phyloP scores from a whole-genome alignment of 2,113 vertebrate species.

The Brachyistius frenatus region DNA sequence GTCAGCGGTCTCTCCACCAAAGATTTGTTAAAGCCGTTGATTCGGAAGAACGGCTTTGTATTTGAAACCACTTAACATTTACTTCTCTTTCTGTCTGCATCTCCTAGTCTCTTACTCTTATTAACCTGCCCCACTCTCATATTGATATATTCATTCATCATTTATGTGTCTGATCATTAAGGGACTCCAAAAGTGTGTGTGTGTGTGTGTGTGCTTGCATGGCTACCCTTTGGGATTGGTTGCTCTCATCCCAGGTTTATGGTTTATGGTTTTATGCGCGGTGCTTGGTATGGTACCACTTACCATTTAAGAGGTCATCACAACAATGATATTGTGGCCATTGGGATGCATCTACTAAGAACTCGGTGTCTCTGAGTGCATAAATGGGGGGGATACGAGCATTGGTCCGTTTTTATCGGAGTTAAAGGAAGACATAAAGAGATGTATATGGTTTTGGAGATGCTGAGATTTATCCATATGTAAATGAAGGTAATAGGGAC shows the following conservation, averaged over 20 bases:
- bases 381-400: slow-evolving; percentile 46
- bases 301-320: slow-evolving; percentile 79
- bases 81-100: slow-evolving; percentile 49
- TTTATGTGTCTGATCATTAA: slow-evolving; percentile 80
- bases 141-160: slow-evolving; percentile 81
- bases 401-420: slow-evolving; percentile 46
- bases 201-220: slow-evolving; percentile 31
- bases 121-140: slow-evolving; percentile 68
- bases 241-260: slow-evolving; percentile 72
- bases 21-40: slow-evolving; percentile 63
- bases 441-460: not conserved
- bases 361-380: slow-evolving; percentile 43
- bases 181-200: slow-evolving; percentile 66
- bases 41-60: slow-evolving; percentile 50
- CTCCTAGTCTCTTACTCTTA: slow-evolving; percentile 42
- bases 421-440: slow-evolving; percentile 1
- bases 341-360: slow-evolving; percentile 60
- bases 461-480: not conserved
- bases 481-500: not conserved
- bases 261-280: slow-evolving; percentile 72
- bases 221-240: slow-evolving; percentile 64
- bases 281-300: slow-evolving; percentile 74
- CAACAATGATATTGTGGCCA: slow-evolving; percentile 64
- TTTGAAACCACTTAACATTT: slow-evolving; percentile 71
- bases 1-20: slow-evolving; percentile 18